Evolutionary conservation across 2,888 invertebrate genomes (phyloP).

Genomic region (Galeopsomyia nigrocyanea): DNA sequence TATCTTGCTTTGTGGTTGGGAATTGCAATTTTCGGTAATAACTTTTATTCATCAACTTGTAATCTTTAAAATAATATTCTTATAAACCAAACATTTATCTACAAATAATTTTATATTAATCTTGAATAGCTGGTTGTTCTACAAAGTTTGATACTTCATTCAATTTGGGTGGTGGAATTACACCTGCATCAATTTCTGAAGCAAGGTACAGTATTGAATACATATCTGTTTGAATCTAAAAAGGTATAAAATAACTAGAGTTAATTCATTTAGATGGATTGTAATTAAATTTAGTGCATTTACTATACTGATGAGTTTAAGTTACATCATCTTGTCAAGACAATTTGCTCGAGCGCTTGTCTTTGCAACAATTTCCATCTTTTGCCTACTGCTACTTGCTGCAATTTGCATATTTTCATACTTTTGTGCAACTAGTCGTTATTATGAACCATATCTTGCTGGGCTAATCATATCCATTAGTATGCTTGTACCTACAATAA

Average conservation of each 20-base stretch:
- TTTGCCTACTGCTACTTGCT: conserved; percentile 74
- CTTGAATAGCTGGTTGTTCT: too few relatives aligned
- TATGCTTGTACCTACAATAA: too few relatives aligned
- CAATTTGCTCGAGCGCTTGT: conserved; percentile 90
- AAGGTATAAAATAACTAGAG: not conserved
- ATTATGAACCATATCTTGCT: too few relatives aligned
- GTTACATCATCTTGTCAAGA: conserved; percentile 90
- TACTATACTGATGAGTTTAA: conserved; percentile 67
- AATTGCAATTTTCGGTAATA: conserved; percentile 23
- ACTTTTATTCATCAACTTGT: too few relatives aligned
- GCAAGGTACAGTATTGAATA: not conserved
- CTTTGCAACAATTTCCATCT: conserved; percentile 85
- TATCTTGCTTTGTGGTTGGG: conserved; percentile 7
- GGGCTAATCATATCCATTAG: too few relatives aligned
- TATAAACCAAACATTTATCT: not conserved
- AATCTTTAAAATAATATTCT: too few relatives aligned
- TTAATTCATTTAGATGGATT: conserved; percentile 1
- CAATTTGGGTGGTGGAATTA: too few relatives aligned
- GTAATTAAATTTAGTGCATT: not conserved
- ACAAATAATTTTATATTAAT: too few relatives aligned
- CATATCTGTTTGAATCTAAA: too few relatives aligned
- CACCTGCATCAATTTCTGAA: not conserved
- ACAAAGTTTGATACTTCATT: too few relatives aligned
- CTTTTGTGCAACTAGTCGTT: too few relatives aligned
- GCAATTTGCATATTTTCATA: conserved; percentile 69